phyloP scores from a whole-genome alignment of 2,113 vertebrate genomes.

The Chaetura pelagica region DNA sequence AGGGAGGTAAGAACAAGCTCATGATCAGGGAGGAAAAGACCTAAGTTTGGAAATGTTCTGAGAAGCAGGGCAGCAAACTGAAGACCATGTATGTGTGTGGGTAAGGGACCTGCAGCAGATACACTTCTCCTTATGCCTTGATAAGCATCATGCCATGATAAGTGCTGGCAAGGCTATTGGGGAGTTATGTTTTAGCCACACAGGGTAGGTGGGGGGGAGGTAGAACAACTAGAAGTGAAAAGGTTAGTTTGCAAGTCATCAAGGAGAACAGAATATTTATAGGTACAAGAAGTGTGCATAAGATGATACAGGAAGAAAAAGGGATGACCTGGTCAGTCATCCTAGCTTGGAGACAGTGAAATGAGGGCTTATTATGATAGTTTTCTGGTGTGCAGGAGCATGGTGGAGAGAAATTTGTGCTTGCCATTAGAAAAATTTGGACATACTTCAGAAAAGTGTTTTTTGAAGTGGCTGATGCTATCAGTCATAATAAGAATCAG shows the following conservation, averaged over 20 bases:
- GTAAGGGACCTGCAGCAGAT: not conserved
- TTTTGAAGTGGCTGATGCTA: not conserved
- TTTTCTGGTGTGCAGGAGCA: not conserved
- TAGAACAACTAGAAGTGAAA: not conserved
- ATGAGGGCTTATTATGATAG: not conserved
- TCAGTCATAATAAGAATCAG: not conserved
- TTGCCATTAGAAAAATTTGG: not conserved
- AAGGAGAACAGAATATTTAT: not conserved
- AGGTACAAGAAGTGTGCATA: not conserved
- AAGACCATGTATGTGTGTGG: not conserved
- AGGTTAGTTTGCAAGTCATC: not conserved
- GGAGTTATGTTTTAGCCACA: not conserved
- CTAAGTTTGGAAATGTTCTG: not conserved
- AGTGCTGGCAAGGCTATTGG: not conserved
- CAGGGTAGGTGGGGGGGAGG: not conserved
- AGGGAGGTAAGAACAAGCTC: not conserved
- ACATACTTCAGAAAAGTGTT: not conserved
- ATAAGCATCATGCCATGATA: not conserved
- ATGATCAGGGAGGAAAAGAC: not conserved
- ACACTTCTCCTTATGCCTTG: fast-evolving
- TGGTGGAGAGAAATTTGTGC: not conserved
- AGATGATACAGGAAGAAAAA: not conserved
- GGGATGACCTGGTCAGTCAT: not conserved
- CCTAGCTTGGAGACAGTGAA: not conserved
- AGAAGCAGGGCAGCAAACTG: not conserved